Conservation (phyloP, 2,797 vertebrate genomes). For the Fratercula arctica region DNA sequence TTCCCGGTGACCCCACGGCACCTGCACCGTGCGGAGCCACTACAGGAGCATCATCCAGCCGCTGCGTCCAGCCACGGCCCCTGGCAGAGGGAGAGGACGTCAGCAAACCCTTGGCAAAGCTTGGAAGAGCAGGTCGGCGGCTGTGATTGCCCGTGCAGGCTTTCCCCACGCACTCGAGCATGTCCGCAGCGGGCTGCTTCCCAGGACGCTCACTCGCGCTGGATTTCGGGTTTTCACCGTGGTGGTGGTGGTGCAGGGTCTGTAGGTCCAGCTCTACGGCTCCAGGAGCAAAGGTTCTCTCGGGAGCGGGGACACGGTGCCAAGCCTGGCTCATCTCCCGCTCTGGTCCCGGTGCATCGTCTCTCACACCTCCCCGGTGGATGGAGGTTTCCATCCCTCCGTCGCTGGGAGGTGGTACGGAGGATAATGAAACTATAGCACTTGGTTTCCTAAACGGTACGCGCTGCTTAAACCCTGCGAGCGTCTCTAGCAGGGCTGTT, state of each 20-base stretch:
- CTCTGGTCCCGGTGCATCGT: neutral
- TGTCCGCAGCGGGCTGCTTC: neutral
- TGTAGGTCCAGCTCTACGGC: fast-evolving
- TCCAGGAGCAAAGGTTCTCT: neutral
- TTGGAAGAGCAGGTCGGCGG: neutral
- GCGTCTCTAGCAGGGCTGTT: neutral
- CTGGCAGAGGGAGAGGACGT: fast-evolving
- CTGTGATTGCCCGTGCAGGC: fast-evolving
- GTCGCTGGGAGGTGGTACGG: fast-evolving
- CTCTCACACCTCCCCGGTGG: neutral
- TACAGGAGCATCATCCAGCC: too few relatives aligned
- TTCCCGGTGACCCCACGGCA: neutral
- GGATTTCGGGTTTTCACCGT: neutral
- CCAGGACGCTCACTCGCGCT: fast-evolving
- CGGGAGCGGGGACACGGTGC: neutral
- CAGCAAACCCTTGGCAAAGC: neutral
- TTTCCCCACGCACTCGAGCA: fast-evolving
- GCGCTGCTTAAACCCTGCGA: neutral
- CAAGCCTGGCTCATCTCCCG: fast-evolving
- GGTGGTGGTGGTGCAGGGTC: fast-evolving
- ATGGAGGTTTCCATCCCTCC: neutral
- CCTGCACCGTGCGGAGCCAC: fast-evolving
- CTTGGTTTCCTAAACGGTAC: neutral
- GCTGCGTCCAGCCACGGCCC: neutral
- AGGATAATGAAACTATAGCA: fast-evolving